phyloP scores from a whole-genome alignment of 2,888 invertebrate genomes.

The Holacanthella duospinosa region DNA sequence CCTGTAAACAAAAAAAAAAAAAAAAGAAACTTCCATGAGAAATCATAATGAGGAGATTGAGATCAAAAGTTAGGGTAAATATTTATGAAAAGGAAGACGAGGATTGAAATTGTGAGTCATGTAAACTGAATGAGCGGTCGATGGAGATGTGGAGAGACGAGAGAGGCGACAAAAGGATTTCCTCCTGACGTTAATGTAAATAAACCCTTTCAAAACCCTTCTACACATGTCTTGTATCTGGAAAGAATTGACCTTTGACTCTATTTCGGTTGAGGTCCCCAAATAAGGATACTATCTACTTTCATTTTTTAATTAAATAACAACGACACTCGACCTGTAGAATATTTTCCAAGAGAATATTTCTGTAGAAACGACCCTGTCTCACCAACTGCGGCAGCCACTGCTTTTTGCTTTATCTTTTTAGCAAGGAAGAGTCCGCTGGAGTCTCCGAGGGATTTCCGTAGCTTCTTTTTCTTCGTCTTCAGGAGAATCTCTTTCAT shows the following conservation, averaged over 20 bases:
- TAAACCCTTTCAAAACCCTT: too few relatives aligned
- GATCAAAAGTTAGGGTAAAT: neutral
- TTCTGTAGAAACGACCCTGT: neutral
- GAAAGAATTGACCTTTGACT: too few relatives aligned
- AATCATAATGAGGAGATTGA: neutral
- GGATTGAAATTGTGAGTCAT: neutral
- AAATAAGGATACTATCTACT: too few relatives aligned
- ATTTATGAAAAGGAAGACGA: neutral
- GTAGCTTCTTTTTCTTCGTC: conserved; percentile 18
- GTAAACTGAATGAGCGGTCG: too few relatives aligned
- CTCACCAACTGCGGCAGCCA: neutral
- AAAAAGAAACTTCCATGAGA: neutral
- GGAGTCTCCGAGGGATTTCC: neutral
- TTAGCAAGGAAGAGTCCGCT: neutral
- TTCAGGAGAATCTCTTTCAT: conserved; percentile 30
- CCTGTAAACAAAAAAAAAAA: neutral
- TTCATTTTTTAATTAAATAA: too few relatives aligned
- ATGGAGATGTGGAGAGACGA: neutral
- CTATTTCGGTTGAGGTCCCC: too few relatives aligned
- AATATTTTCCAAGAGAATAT: neutral
- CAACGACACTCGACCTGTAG: too few relatives aligned
- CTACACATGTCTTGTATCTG: too few relatives aligned
- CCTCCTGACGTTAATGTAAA: too few relatives aligned
- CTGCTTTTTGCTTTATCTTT: neutral
- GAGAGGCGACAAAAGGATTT: neutral